Evolutionary conservation across 2,888 invertebrate genomes (phyloP).

Genomic region (Choristoneura rosaceana): DNA sequence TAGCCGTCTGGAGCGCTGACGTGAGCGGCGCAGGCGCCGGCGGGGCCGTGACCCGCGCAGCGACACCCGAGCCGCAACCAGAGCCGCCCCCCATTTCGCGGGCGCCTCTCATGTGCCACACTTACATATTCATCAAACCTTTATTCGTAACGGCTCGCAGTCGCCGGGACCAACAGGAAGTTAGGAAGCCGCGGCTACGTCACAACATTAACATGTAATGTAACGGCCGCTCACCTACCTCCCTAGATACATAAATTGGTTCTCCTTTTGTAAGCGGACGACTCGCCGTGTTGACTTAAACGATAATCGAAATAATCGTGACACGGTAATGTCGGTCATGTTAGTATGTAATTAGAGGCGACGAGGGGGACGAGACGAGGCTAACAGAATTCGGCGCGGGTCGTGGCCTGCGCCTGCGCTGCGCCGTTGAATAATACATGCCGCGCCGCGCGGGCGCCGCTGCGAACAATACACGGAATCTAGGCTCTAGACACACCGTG

Average conservation of each 20-base stretch:
- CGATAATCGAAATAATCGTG: slow-evolving; percentile 68
- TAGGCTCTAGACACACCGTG: slow-evolving; percentile 58
- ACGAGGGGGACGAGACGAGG: slow-evolving; percentile 60
- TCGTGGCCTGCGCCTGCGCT: slow-evolving; percentile 60
- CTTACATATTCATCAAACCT: background rate
- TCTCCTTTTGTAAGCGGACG: slow-evolving; percentile 54
- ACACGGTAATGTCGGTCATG: slow-evolving; percentile 74
- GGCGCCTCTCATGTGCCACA: slow-evolving; percentile 40
- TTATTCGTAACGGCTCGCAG: background rate
- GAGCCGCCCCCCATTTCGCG: slow-evolving; percentile 51
- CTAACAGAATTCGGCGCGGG: slow-evolving; percentile 78
- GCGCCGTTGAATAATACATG: slow-evolving; percentile 78
- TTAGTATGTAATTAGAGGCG: slow-evolving; percentile 77
- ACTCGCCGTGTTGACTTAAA: slow-evolving; percentile 62
- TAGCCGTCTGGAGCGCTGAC: slow-evolving; percentile 44
- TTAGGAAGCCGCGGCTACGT: background rate
- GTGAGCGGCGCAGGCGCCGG: slow-evolving; percentile 71
- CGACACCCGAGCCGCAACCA: slow-evolving; percentile 71
- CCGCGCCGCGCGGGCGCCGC: slow-evolving; percentile 63
- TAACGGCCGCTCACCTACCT: slow-evolving; percentile 29
- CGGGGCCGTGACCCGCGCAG: slow-evolving; percentile 74
- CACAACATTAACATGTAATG: slow-evolving; percentile 28
- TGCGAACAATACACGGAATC: slow-evolving; percentile 68
- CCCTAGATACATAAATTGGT: slow-evolving; percentile 44
- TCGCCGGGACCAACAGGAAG: background rate